Evolutionary conservation across 2,797 vertebrate genomes (phyloP).

Genomic region (Argya squamiceps): DNA sequence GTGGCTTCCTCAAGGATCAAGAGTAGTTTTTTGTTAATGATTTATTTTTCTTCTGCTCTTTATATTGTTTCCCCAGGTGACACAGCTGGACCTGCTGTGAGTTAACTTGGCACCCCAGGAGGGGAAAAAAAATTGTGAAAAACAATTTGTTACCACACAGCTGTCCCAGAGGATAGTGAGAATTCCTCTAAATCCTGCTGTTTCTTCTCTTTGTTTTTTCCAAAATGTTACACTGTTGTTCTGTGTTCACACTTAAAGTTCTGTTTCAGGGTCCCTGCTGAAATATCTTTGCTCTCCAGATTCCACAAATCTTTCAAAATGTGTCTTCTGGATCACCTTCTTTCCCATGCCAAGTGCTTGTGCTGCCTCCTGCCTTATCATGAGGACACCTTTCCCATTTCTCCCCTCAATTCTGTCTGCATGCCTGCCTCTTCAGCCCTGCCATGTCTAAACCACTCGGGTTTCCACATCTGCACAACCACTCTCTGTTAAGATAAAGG

Average conservation of each 20-base stretch:
- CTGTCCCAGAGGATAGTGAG: not conserved
- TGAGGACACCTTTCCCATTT: not conserved
- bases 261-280: not conserved
- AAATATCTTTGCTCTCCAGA: not conserved
- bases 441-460: accelerated
- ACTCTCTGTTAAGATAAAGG: not conserved
- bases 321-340: not conserved
- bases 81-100: not conserved
- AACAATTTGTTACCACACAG: not conserved
- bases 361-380: not conserved
- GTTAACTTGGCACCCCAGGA: not conserved
- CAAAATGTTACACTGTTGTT: not conserved
- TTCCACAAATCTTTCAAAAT: not conserved
- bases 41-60: constrained; percentile 19
- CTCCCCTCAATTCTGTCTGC: not conserved
- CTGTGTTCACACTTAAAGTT: not conserved
- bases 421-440: not conserved
- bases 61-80: not conserved
- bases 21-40: not conserved
- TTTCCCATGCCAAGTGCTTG: not conserved
- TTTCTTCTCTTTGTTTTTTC: not conserved
- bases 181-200: not conserved
- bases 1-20: not conserved
- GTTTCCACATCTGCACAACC: not conserved
- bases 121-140: not conserved